Evolutionary conservation across 2,113 vertebrate species (phyloP).

Genomic region (Erpornis zantholeuca): DNA sequence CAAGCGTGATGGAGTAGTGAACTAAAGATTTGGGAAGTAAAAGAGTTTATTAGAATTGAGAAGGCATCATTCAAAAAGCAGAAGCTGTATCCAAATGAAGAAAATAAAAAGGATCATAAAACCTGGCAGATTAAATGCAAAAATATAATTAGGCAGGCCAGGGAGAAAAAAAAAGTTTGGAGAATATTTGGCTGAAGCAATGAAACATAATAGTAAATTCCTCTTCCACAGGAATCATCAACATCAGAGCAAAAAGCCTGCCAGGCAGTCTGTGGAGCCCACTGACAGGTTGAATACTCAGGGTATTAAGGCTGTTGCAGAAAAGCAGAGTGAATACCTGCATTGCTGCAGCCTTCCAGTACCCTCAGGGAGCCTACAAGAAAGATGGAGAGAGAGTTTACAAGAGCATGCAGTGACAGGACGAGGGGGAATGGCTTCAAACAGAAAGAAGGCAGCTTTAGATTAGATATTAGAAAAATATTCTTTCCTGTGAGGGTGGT

Average conservation of each 20-base stretch:
- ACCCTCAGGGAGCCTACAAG: not conserved
- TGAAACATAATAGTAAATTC: constrained; percentile 1
- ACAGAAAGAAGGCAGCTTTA: not conserved
- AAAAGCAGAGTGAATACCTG: not conserved
- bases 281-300: not conserved
- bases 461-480: not conserved
- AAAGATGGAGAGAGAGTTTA: not conserved
- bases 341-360: not conserved
- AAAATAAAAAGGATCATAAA: constrained; percentile 68
- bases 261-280: not conserved
- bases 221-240: not conserved
- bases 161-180: not conserved
- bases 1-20: not conserved
- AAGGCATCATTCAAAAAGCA: constrained; percentile 54
- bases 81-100: constrained; percentile 56
- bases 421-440: not conserved
- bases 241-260: not conserved
- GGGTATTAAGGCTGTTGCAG: not conserved
- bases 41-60: constrained; percentile 37
- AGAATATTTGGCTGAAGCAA: constrained; percentile 15
- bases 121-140: constrained; percentile 19
- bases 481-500: not conserved
- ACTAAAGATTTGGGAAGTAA: constrained; percentile 21
- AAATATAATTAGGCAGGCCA: constrained; percentile 30
- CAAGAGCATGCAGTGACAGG: not conserved